phyloP scores from a whole-genome alignment of 2,113 vertebrate species.

The Ophthalmolycus amberensis region DNA sequence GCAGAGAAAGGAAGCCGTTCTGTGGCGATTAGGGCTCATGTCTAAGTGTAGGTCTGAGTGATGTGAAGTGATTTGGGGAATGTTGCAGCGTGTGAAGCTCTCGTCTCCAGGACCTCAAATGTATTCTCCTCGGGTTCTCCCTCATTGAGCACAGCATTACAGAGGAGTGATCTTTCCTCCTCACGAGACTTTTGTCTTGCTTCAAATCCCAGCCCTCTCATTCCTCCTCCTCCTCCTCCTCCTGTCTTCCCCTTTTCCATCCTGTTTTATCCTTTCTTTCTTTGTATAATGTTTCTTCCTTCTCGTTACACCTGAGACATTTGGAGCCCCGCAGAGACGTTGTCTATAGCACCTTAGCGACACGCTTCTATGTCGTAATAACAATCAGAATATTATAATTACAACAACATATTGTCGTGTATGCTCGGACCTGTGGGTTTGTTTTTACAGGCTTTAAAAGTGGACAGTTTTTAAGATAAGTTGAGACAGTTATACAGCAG shows the following conservation, averaged over 20 bases:
- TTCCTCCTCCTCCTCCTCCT: background rate
- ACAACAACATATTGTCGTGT: background rate
- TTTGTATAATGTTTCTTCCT: background rate
- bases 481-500: too few relatives aligned
- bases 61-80: constrained; percentile 64
- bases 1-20: constrained; percentile 4
- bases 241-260: background rate
- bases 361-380: background rate
- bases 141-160: constrained; percentile 61
- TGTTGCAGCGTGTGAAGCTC: constrained; percentile 50
- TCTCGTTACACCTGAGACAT: background rate
- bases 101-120: constrained; percentile 54
- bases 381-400: background rate
- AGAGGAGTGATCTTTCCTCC: constrained; percentile 49
- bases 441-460: background rate
- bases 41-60: constrained; percentile 44
- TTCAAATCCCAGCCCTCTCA: background rate
- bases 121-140: constrained; percentile 55
- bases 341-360: background rate
- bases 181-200: constrained; percentile 4
- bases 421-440: background rate
- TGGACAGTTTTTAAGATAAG: background rate
- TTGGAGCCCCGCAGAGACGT: background rate
- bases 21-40: background rate
- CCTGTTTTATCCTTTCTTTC: background rate